These are phyloP conservation scores for Lampropteryx suffumata DNA, from an alignment of 2,888 invertebrate species.

Conservation along the genomic window DNA sequence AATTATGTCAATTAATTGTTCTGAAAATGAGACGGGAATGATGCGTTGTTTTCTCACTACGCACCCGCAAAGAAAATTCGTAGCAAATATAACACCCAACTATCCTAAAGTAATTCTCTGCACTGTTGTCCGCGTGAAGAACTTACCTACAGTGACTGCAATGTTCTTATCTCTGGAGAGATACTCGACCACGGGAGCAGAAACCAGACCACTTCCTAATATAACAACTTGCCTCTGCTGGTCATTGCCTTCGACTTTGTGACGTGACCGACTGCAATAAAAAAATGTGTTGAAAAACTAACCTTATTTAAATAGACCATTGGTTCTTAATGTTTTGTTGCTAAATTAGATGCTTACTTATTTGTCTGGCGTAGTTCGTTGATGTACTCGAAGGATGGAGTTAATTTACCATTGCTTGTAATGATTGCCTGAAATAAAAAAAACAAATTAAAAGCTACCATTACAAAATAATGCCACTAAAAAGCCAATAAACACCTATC, in stretches of 20 bases:
- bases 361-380: slow-evolving; percentile 90
- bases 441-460: background rate
- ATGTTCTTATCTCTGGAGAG: slow-evolving; percentile 91
- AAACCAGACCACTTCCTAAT: slow-evolving; percentile 97
- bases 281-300: no score
- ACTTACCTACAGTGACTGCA: slow-evolving; percentile 90
- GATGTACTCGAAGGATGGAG: slow-evolving; percentile 97
- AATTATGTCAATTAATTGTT: no score
- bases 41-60: no score
- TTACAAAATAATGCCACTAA: no score
- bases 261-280: slow-evolving; percentile 84
- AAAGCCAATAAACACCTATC: no score
- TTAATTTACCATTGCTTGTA: slow-evolving; percentile 96
- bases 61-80: no score
- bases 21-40: no score
- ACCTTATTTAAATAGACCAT: no score
- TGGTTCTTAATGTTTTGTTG: no score
- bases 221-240: slow-evolving; percentile 90
- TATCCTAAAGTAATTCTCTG: no score
- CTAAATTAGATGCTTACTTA: slow-evolving; percentile 55
- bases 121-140: no score
- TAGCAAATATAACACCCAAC: no score
- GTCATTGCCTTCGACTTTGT: slow-evolving; percentile 87
- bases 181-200: slow-evolving; percentile 97
- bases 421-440: slow-evolving; percentile 91